phyloP scores from a whole-genome alignment of 2,797 vertebrate species.

The Amblyraja radiata region DNA sequence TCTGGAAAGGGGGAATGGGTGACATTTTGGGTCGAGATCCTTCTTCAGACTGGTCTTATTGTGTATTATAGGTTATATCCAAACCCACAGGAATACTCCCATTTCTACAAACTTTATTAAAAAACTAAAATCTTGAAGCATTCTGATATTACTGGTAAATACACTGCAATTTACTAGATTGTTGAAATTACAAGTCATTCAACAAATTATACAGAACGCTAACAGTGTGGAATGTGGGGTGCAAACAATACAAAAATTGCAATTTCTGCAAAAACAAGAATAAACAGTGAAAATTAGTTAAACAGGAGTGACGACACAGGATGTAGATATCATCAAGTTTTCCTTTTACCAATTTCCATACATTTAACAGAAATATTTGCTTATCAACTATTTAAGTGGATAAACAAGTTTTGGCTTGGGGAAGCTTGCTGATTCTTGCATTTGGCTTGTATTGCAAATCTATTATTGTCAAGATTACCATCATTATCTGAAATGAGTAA shows the following conservation, averaged over 20 bases:
- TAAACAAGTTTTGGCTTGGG: conserved; percentile 2
- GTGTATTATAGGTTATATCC: no score
- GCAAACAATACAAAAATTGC: conserved; percentile 1
- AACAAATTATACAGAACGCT: conserved; percentile 20
- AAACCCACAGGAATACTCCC: background rate
- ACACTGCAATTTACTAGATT: background rate
- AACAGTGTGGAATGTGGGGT: conserved; percentile 4
- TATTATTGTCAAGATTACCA: background rate
- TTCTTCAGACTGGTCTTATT: no score
- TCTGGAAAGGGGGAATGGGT: no score
- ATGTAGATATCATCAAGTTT: conserved; percentile 32
- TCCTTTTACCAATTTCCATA: background rate
- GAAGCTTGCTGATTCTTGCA: background rate
- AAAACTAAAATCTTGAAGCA: background rate
- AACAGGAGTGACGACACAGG: conserved; percentile 10
- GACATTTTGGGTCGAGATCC: no score
- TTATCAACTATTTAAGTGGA: conserved; percentile 19
- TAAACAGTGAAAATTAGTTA: conserved; percentile 17
- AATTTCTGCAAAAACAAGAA: background rate
- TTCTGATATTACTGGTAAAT: background rate
- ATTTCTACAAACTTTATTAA: background rate
- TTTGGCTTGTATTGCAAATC: background rate
- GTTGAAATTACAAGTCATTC: background rate
- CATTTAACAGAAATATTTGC: conserved; percentile 22
- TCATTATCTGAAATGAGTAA: background rate